Percentiles rank a stretch among this genome's conserved stretches.
Evolutionary conservation across 2,113 vertebrate genomes (phyloP).

Genomic region (Morone chrysops): DNA sequence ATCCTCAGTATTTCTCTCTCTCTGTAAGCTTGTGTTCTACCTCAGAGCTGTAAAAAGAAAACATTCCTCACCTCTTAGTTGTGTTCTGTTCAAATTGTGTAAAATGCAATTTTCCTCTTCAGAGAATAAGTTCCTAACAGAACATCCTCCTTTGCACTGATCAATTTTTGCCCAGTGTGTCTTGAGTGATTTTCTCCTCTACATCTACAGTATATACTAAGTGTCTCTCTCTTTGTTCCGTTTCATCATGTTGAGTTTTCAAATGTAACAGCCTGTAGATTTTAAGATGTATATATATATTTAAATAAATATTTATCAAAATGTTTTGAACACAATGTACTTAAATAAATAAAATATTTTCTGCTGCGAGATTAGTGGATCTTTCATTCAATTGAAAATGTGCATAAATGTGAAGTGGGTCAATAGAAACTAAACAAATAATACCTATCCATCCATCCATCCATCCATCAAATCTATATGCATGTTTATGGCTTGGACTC

Average conservation of each 20-base stretch:
- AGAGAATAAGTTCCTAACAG: background rate
- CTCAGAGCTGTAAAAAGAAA: constrained; percentile 61
- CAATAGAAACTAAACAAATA: background rate
- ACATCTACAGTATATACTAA: background rate
- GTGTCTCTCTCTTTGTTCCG: constrained; percentile 23
- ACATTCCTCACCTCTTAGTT: constrained; percentile 2
- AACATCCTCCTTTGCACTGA: constrained; percentile 11
- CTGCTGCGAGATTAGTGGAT: constrained; percentile 36
- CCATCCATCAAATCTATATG: too few relatives aligned
- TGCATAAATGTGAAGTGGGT: background rate
- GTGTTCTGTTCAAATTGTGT: constrained; percentile 34
- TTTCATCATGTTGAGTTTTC: background rate
- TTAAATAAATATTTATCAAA: constrained; percentile 43
- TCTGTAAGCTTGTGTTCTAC: constrained; percentile 65
- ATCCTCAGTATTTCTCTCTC: background rate
- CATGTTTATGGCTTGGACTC: too few relatives aligned
- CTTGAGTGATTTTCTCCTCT: constrained; percentile 22
- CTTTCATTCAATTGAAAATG: background rate
- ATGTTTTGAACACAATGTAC: constrained; percentile 35
- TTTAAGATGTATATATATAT: constrained; percentile 6
- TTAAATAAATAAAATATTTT: constrained; percentile 72
- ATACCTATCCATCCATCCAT: background rate
- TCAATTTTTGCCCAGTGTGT: constrained; percentile 15
- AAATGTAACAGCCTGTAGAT: constrained; percentile 7
- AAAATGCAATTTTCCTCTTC: constrained; percentile 38